These are phyloP conservation scores for Synergus laeviventris DNA, from an alignment of 2,888 invertebrate species.

Conservation along the genomic window DNA sequence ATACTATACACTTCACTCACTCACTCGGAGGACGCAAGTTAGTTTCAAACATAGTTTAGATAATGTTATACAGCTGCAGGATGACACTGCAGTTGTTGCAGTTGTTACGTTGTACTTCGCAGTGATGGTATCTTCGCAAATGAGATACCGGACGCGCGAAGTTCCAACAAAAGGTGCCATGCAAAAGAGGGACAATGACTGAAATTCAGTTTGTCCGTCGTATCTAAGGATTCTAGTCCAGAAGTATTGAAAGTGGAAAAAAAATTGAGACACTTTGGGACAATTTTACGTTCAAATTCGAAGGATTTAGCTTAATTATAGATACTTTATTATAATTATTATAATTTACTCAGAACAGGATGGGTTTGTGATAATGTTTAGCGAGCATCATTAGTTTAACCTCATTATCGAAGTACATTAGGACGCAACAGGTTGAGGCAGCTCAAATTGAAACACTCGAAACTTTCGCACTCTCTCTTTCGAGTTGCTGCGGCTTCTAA, in stretches of 20 bases:
- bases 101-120: constrained; percentile 19
- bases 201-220: background rate
- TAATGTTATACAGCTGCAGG: constrained; percentile 41
- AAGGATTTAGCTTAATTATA: too few species aligned
- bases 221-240: background rate
- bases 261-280: background rate
- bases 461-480: background rate
- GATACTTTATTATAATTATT: too few species aligned
- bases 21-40: constrained; percentile 52
- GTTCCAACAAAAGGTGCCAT: constrained; percentile 1
- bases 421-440: constrained; percentile 52
- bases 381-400: background rate
- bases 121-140: constrained; percentile 30
- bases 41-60: constrained; percentile 50
- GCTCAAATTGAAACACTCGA: constrained; percentile 44
- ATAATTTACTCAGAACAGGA: too few species aligned
- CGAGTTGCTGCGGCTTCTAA: background rate
- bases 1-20: constrained; percentile 40
- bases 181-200: background rate
- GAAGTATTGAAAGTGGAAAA: background rate
- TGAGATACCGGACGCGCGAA: constrained; percentile 11
- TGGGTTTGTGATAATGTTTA: too few species aligned
- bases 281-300: too few species aligned
- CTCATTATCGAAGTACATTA: constrained; percentile 27
- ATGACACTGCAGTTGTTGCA: constrained; percentile 34